Percentiles rank a stretch among this genome's conserved stretches.
These are phyloP conservation scores for Phoenicopterus ruber DNA, from an alignment of 2,113 vertebrate species.

Conservation along the genomic window DNA sequence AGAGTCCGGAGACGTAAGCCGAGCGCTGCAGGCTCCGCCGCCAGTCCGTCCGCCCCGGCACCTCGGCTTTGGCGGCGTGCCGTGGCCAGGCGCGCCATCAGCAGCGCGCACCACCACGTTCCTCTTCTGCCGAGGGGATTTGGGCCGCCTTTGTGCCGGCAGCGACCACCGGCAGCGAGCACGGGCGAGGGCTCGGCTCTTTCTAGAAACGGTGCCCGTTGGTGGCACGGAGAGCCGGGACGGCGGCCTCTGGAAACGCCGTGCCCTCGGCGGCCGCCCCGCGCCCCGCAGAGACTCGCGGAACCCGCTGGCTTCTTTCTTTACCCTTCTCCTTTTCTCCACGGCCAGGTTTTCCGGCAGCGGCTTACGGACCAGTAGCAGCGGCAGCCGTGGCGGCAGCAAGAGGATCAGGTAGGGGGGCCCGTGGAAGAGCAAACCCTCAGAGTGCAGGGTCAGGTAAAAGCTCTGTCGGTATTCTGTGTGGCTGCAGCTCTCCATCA, in stretches of 20 bases:
- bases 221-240: neutral
- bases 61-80: accelerated
- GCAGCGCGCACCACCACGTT: accelerated
- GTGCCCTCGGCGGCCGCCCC: neutral
- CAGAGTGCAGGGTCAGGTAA: slow-evolving; percentile 93
- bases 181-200: neutral
- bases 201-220: accelerated
- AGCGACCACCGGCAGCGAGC: neutral
- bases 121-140: neutral
- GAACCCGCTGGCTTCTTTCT: slow-evolving; percentile 1
- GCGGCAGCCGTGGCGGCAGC: slow-evolving; percentile 93
- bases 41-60: neutral
- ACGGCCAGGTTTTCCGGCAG: slow-evolving; percentile 90
- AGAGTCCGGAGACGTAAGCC: neutral
- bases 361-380: slow-evolving; percentile 95
- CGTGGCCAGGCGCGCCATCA: accelerated
- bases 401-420: slow-evolving; percentile 98
- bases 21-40: neutral
- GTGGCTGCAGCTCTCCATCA: slow-evolving; percentile 89
- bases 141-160: neutral
- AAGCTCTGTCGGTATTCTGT: slow-evolving; percentile 90
- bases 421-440: slow-evolving; percentile 90
- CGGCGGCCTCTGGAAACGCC: neutral
- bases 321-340: slow-evolving; percentile 65
- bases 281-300: neutral